A percentile compares a stretch with the other conserved stretches of the same genome.
These are phyloP conservation scores for Apodemia mormo DNA, from an alignment of 2,888 invertebrate genomes.

Conservation along the genomic window DNA sequence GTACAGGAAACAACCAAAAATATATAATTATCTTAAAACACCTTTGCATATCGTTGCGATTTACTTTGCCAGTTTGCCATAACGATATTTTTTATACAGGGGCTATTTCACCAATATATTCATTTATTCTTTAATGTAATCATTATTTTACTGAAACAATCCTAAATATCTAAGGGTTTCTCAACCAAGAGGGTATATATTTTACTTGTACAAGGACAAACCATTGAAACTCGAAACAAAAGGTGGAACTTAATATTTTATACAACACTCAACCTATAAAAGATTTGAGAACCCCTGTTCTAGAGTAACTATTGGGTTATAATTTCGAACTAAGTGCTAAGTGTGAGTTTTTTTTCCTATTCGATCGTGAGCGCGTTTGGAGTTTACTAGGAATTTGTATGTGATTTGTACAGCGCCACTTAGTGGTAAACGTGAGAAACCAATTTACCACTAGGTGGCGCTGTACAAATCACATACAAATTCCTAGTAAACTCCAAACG, in stretches of 20 bases:
- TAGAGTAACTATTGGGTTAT: background rate
- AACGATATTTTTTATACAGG: background rate
- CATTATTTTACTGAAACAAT: background rate
- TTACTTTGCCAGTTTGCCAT: background rate
- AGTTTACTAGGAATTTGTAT: too few species aligned
- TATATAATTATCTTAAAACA: background rate
- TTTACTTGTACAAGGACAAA: background rate
- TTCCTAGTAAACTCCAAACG: too few species aligned
- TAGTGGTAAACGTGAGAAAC: too few species aligned
- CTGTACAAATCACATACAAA: too few species aligned
- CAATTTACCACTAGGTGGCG: too few species aligned
- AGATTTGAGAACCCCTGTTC: background rate
- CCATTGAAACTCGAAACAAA: background rate
- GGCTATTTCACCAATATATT: background rate
- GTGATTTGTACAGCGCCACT: too few species aligned
- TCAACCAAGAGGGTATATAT: background rate
- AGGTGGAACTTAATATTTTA: background rate
- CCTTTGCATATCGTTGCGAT: background rate
- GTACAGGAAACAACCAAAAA: background rate
- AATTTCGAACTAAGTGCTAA: background rate
- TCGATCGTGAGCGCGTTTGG: too few species aligned
- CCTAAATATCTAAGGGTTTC: background rate
- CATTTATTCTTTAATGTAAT: background rate
- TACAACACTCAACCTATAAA: background rate
- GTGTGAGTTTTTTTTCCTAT: background rate